Base-by-base conservation (phyloP, 2,888 invertebrate genomes). In the Drosophila kuntzei region DNA sequence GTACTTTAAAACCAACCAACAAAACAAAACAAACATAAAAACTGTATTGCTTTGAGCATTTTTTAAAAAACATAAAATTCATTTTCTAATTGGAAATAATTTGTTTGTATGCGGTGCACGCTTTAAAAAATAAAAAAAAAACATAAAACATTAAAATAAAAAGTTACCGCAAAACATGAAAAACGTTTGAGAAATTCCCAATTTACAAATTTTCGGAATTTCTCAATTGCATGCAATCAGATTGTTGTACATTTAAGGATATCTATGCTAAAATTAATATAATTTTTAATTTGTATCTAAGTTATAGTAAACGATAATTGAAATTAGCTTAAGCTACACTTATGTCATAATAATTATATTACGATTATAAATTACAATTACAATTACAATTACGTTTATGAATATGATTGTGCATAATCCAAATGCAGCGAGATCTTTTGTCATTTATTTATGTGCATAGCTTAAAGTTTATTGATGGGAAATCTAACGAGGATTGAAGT, bases 11-110 rank as follows among this genome's bases (percentile, higher is more conserved):
- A 63, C 59, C 39, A 44, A 68, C 22, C 44, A 65, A 65, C 39
- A 62, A 67, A 68, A 65, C 50, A 63, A 50, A 69, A 65, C 46
- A 63, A 51, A 71, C 74, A 77, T 59, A 71, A 62, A 61, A 83
- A 82, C 66, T 80, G 77, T 85, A 85, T 78, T 87, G 88, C 86
- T 86, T 80, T 86, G 80, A 87, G 86, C 82, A 84, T 84, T 79
- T 84, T 75, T 69, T 47, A 62, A 37, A 61, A 41, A 61, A 41
- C 39, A 53, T 69, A 51, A 41, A 55, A 54, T 63, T 68, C 34
- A 67, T 71, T 62, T 67, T 65, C 51, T 49, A 36, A 60, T 53
- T 47, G 39, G 49, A 54, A 64, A 59, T 55, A 22, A 58, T 81
- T 71, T 62, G 63, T 47, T 78, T 78, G 66, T 39, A 72, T 53